Base-by-base conservation (phyloP, 64 coral and sea anemone genomes). In the Porites australiensis region DNA sequence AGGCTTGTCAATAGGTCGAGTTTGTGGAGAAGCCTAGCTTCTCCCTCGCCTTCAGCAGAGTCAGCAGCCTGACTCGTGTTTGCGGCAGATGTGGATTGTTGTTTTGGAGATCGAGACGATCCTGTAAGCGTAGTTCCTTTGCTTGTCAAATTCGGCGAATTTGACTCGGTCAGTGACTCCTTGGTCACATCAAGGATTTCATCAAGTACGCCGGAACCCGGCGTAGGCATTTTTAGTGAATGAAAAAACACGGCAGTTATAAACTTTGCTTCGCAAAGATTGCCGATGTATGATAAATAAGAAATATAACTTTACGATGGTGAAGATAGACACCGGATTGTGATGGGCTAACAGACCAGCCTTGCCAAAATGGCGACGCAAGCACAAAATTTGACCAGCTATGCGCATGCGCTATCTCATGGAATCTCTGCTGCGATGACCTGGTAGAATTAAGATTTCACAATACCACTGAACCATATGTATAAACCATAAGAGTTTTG, bases 231-330 rank as follows among this genome's bases (percentile, higher is more conserved):
- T 9, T 54, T 54, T 66, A 18, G 64, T 66, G 64, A 66, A n/a
- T n/a, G n/a, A 3, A 66, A 66, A 66, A 66, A 14, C 15, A 66
- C 4, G 64, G 2, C 1, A 66, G 0, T 18, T 13, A 66, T n/a
- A 66, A 66, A 66, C 20, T 8, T 66, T 4, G 64, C 64, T 66
- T 4, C 13, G 64, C 64, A 66, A 66, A 66, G 15, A 66, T 66
- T 66, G 64, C 89, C 89, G 69, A 71, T 68, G 83, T 79, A 92
- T 74, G 83, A n/a, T n/a, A n/a, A n/a, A n/a, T n/a, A n/a, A n/a
- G n/a, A n/a, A n/a, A n/a, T n/a, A n/a, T n/a, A n/a, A n/a, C n/a
- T n/a, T n/a, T n/a, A n/a, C n/a, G n/a, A n/a, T n/a, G n/a, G n/a
- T n/a, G n/a, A n/a, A n/a, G n/a, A n/a, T n/a, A n/a, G n/a, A n/a